These are phyloP conservation scores for Hystrix brachyura DNA, from an alignment of 2,113 vertebrate species.

Conservation along the genomic window DNA sequence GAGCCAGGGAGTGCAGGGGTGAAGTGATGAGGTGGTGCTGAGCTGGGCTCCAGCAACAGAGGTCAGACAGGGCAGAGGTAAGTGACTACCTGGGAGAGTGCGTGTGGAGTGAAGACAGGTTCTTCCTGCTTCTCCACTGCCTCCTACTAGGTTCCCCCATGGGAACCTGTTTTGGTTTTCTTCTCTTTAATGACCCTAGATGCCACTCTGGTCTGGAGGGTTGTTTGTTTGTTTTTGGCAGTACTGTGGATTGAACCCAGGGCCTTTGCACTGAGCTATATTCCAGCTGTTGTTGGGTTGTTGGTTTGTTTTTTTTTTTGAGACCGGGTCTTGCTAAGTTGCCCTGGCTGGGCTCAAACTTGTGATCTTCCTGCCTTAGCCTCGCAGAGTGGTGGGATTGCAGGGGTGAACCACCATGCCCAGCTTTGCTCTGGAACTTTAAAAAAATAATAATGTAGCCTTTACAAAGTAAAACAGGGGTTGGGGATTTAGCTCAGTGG, in stretches of 20 bases:
- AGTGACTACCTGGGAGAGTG: not conserved
- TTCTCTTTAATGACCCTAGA: not conserved
- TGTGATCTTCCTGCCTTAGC: not conserved
- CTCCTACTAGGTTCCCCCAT: not conserved
- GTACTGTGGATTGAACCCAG: not conserved
- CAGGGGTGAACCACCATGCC: not conserved
- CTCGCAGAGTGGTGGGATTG: not conserved
- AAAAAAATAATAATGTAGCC: not conserved
- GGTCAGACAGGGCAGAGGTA: slow-evolving; percentile 21
- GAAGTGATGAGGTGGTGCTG: not conserved
- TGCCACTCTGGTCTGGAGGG: not conserved
- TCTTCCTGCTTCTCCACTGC: not conserved
- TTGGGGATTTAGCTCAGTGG: not conserved
- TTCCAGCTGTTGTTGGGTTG: not conserved
- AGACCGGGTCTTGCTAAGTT: not conserved
- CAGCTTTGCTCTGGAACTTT: not conserved
- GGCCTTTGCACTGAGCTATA: not conserved
- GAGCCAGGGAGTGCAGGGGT: not conserved
- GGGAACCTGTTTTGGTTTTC: slow-evolving; percentile 8
- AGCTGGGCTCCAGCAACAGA: not conserved
- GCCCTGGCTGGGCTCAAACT: not conserved
- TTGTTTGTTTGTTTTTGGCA: not conserved
- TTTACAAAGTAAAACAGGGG: not conserved
- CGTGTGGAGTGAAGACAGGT: not conserved
- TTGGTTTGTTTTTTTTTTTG: not conserved